Conservation (phyloP, 2,113 vertebrate species). For the Trinectes maculatus region DNA sequence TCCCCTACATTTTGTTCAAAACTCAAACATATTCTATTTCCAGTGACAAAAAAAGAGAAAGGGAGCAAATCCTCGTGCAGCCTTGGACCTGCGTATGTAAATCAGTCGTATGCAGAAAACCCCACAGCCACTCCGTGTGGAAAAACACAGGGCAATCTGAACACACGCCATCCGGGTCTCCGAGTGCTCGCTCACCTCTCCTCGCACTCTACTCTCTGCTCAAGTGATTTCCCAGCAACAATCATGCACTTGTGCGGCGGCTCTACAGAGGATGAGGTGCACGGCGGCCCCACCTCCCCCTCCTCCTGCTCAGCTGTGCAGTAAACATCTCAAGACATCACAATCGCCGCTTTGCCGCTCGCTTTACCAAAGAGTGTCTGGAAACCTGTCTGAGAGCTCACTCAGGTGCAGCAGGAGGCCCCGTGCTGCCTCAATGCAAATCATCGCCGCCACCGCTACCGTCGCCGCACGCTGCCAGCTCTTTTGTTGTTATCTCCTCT, state of each 20-base stretch:
- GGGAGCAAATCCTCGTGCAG: too few relatives aligned
- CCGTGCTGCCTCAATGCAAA: conserved; percentile 61
- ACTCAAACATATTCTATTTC: background rate
- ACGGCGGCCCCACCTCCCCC: conserved; percentile 11
- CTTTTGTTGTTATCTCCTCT: conserved; percentile 70
- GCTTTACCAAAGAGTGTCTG: conserved; percentile 55
- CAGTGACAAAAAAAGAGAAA: background rate
- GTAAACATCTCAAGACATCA: conserved; percentile 63
- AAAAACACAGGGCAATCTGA: conserved; percentile 3
- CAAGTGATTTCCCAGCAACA: conserved; percentile 41
- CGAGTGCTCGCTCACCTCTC: conserved; percentile 30
- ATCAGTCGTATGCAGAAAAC: background rate
- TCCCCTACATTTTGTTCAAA: too few relatives aligned
- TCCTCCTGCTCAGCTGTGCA: conserved; percentile 29
- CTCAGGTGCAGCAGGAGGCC: conserved; percentile 61
- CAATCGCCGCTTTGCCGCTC: conserved; percentile 47
- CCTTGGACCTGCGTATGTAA: too few relatives aligned
- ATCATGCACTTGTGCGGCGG: conserved; percentile 29
- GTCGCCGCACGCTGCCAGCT: conserved; percentile 52
- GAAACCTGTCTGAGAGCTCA: conserved; percentile 62
- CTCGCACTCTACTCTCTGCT: conserved; percentile 27
- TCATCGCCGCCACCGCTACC: too few relatives aligned
- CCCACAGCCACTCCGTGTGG: background rate
- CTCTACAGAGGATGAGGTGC: conserved; percentile 26
- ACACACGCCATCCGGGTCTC: conserved; percentile 8